Conservation (phyloP, 2,797 vertebrate genomes). For the Columba guinea region DNA sequence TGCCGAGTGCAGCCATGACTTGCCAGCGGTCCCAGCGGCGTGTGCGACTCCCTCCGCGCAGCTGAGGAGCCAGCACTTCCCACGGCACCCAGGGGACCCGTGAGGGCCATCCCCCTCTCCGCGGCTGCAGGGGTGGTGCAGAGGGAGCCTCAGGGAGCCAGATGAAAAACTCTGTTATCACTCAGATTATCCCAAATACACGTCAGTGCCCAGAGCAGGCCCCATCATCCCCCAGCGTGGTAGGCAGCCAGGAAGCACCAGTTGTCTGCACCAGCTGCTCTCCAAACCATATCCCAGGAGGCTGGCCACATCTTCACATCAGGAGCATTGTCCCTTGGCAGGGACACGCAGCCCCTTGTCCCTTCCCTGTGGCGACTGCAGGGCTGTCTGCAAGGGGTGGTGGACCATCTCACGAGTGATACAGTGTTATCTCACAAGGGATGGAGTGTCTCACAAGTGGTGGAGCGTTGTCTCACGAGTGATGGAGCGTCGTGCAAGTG, state of each 20-base stretch:
- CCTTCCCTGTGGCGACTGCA: fast-evolving
- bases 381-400: not conserved
- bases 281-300: not conserved
- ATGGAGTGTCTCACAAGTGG: fast-evolving
- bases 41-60: not conserved
- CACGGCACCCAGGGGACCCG: conserved; percentile 36
- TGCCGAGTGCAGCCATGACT: not conserved
- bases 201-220: not conserved
- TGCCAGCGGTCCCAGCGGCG: fast-evolving
- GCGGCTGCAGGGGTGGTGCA: conserved; percentile 14
- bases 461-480: fast-evolving
- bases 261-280: conserved; percentile 8
- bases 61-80: not conserved
- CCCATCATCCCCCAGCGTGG: not conserved
- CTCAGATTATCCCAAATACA: not conserved
- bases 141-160: not conserved
- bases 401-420: not conserved
- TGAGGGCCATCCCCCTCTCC: conserved; percentile 5
- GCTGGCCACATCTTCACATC: not conserved
- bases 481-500: fast-evolving
- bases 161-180: not conserved
- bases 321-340: not conserved
- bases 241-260: not conserved
- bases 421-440: not conserved
- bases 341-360: not conserved